Conservation (phyloP, 2,797 vertebrate species). For the Diplodus sargus region DNA sequence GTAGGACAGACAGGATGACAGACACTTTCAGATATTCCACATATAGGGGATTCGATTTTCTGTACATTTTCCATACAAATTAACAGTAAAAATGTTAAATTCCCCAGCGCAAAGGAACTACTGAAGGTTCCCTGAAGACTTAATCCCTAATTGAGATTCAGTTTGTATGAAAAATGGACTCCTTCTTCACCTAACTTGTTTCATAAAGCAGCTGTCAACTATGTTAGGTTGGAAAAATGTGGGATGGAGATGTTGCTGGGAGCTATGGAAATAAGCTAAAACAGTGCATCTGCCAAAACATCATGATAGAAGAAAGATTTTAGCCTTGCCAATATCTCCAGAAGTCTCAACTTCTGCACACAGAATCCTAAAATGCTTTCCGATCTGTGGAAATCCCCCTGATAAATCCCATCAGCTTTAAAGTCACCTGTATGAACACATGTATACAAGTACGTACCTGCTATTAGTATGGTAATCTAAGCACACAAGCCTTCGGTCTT, state of each 20-base stretch:
- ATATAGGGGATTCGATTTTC: background rate
- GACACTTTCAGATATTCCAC: too few relatives aligned
- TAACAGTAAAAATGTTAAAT: background rate
- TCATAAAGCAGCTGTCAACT: background rate
- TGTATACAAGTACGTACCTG: background rate
- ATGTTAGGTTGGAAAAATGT: background rate
- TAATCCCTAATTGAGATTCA: background rate
- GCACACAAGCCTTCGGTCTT: conserved; percentile 30
- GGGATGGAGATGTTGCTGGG: background rate
- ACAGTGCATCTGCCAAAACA: background rate
- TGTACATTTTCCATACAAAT: background rate
- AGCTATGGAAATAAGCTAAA: background rate
- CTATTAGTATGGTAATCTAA: background rate
- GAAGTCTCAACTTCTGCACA: background rate
- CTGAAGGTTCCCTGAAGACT: background rate
- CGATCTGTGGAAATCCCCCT: background rate
- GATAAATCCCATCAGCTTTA: background rate
- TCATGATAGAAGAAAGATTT: background rate
- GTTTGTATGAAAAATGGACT: background rate
- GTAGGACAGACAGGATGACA: too few relatives aligned
- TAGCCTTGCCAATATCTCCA: background rate
- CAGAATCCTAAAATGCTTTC: background rate
- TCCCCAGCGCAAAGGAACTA: background rate
- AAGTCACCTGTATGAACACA: conserved; percentile 1
- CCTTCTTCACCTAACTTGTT: background rate